Conservation (phyloP, 2,113 vertebrate genomes). For the Castor canadensis region DNA sequence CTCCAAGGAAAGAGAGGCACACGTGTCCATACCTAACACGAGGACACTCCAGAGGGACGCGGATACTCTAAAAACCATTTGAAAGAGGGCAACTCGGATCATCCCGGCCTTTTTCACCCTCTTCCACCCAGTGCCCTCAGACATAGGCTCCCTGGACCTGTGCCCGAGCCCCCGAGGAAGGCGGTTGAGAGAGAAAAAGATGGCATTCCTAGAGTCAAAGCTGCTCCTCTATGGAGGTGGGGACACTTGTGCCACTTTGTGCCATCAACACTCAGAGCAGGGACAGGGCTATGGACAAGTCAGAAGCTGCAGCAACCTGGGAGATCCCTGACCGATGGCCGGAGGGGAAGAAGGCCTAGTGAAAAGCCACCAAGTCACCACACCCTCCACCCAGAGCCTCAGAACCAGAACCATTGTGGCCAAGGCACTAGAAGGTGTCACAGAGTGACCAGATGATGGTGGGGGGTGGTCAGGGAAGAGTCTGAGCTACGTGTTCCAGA, state of each 20-base stretch:
- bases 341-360: not conserved
- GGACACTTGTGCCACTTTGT: not conserved
- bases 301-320: not conserved
- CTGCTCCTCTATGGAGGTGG: rapidly evolving
- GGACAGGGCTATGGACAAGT: not conserved
- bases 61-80: not conserved
- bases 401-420: not conserved
- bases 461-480: not conserved
- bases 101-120: not conserved
- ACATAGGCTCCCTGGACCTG: not conserved
- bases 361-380: not conserved
- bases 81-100: not conserved
- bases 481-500: not conserved
- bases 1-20: not conserved
- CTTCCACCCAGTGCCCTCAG: not conserved
- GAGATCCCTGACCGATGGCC: not conserved
- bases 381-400: not conserved
- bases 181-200: not conserved
- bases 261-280: not conserved
- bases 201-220: no score
- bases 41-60: not conserved
- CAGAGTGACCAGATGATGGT: no score
- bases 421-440: not conserved
- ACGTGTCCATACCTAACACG: no score
- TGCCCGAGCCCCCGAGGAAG: not conserved